These are phyloP conservation scores for Ciconia maguari DNA, from an alignment of 2,113 vertebrate species.

Conservation along the genomic window DNA sequence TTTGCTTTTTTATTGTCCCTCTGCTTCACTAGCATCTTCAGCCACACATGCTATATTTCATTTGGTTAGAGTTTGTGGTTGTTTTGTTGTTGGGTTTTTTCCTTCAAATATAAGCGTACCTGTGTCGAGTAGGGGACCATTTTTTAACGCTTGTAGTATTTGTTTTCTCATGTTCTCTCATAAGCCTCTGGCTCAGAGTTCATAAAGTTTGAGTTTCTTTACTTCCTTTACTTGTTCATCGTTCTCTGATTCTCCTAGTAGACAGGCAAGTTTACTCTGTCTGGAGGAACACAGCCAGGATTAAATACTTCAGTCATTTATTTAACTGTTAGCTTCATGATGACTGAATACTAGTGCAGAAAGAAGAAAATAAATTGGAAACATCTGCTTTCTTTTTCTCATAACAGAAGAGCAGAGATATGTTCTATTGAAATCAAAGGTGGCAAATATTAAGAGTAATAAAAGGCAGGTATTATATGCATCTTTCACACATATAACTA, in stretches of 20 bases:
- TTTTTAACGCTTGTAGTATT: neutral
- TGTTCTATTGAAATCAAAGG: slow-evolving; percentile 9
- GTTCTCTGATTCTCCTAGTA: neutral
- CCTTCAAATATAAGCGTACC: neutral
- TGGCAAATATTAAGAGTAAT: slow-evolving; percentile 1
- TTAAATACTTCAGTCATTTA: slow-evolving; percentile 8
- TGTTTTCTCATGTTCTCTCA: neutral
- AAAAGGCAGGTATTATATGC: neutral
- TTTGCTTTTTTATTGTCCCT: neutral
- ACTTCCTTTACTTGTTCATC: neutral
- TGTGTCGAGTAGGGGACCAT: neutral
- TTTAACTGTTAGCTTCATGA: slow-evolving; percentile 10
- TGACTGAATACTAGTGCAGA: neutral
- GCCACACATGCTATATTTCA: accelerated
- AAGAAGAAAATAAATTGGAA: slow-evolving; percentile 22
- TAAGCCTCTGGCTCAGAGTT: neutral
- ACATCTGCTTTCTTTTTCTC: slow-evolving; percentile 30
- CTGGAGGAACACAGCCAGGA: neutral
- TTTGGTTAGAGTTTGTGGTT: neutral
- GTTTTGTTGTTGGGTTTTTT: neutral
- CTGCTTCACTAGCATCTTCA: neutral
- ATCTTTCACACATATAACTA: neutral
- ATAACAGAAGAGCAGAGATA: neutral
- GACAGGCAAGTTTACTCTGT: neutral
- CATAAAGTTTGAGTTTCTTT: neutral